phyloP scores from a whole-genome alignment of 2,797 vertebrate genomes.

The Clarias platycephalus region DNA sequence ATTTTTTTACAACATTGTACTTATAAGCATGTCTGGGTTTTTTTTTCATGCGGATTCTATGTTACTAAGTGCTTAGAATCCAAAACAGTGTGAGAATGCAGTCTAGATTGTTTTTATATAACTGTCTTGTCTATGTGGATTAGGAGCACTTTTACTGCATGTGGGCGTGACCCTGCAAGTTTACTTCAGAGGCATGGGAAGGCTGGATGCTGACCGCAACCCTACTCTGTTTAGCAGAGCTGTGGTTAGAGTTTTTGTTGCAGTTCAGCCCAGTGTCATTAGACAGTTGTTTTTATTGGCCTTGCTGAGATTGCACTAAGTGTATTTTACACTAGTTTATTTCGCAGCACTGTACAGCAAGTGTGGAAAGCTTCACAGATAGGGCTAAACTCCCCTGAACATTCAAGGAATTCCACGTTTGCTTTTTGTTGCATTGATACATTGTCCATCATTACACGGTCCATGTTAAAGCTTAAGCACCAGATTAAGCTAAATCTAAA shows the following conservation, averaged over 20 bases:
- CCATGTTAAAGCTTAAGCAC: background rate
- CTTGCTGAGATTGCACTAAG: background rate
- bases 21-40: background rate
- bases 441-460: background rate
- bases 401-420: background rate
- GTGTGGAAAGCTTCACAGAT: background rate
- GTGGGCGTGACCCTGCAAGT: constrained; percentile 34
- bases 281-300: constrained; percentile 38
- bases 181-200: constrained; percentile 24
- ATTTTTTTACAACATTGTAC: background rate
- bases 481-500: background rate
- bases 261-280: constrained; percentile 14
- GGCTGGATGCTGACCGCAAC: constrained; percentile 8
- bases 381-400: background rate
- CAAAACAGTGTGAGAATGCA: constrained; percentile 10
- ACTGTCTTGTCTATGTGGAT: constrained; percentile 6
- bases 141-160: constrained; percentile 15
- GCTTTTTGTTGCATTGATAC: background rate
- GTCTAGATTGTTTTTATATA: background rate
- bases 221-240: constrained; percentile 20
- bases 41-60: background rate
- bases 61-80: background rate
- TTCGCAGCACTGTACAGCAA: background rate
- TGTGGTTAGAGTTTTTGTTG: constrained; percentile 28
- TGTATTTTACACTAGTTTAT: background rate